A percentile compares a stretch with the other conserved stretches of the same genome.
phyloP scores from a whole-genome alignment of 1,140 invertebrate species.

The Eulimnadia texana region DNA sequence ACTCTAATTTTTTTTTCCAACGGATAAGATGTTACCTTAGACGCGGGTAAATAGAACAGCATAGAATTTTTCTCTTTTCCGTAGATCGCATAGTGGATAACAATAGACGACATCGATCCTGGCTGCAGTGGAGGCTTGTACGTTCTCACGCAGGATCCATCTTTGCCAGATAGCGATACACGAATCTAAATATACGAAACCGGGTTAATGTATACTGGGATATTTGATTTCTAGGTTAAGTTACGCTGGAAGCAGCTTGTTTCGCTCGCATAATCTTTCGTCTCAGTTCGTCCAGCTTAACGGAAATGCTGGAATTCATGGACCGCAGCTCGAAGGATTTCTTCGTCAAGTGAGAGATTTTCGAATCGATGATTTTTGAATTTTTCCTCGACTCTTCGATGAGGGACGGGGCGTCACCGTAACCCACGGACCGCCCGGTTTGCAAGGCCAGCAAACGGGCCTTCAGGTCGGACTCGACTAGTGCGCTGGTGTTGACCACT shows the following conservation, averaged over 20 bases:
- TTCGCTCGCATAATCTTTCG: conserved; percentile 58
- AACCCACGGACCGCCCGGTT: conserved; percentile 22
- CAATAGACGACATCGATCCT: conserved; percentile 50
- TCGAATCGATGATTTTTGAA: conserved; percentile 20
- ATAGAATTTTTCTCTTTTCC: conserved; percentile 42
- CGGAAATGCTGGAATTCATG: conserved; percentile 34
- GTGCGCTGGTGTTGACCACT: background rate
- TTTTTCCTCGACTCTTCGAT: conserved; percentile 31
- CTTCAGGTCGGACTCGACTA: conserved; percentile 21
- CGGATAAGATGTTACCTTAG: conserved; percentile 18
- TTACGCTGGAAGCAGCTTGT: conserved; percentile 61
- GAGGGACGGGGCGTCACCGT: conserved; percentile 20
- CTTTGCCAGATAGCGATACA: conserved; percentile 46
- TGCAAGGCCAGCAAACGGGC: conserved; percentile 24
- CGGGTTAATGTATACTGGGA: conserved; percentile 24
- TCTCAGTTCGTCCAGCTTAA: conserved; percentile 47
- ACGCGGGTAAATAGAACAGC: conserved; percentile 48
- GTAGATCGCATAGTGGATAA: conserved; percentile 47
- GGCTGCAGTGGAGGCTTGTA: conserved; percentile 49
- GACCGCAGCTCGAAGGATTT: conserved; percentile 17
- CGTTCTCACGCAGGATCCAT: conserved; percentile 50
- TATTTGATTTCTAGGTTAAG: too few species aligned
- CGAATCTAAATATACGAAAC: conserved; percentile 46
- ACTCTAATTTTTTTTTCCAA: too few species aligned
- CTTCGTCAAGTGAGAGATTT: conserved; percentile 17